A percentile compares a stretch with the other conserved stretches of the same genome.
Conservation (phyloP, 2,888 invertebrate species). For the Athetis lepigone region DNA sequence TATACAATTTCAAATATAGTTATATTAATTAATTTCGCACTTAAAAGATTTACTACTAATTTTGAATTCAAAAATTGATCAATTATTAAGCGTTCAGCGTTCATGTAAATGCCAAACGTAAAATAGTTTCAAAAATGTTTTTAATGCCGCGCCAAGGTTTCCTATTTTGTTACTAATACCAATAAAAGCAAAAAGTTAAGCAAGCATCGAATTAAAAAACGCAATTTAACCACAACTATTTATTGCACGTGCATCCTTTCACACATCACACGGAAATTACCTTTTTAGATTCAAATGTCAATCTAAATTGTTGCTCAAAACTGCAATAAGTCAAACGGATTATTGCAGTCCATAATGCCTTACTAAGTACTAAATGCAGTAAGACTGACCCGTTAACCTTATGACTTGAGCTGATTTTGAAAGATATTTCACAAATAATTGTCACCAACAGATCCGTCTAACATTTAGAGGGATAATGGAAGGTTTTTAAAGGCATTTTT, state of each 20-base stretch:
- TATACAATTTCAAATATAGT: no score
- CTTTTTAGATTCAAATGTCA: conserved; percentile 50
- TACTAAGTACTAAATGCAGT: conserved; percentile 27
- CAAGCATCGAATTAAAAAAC: conserved; percentile 19
- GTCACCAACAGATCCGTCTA: conserved; percentile 14
- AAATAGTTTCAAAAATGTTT: not conserved
- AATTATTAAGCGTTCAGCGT: no score
- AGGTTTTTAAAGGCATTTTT: no score
- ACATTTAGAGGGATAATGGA: not conserved
- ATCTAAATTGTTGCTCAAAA: conserved; percentile 11
- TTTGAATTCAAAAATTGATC: no score
- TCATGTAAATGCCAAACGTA: conserved; percentile 4
- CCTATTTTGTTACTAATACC: conserved; percentile 2
- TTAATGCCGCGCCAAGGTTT: not conserved
- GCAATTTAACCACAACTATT: conserved; percentile 30
- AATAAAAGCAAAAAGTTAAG: conserved; percentile 34
- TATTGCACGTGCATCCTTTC: conserved; percentile 40
- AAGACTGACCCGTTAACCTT: conserved; percentile 47
- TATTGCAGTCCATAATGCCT: conserved; percentile 21
- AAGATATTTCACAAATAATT: conserved; percentile 31
- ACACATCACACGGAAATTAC: conserved; percentile 43
- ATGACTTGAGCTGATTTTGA: conserved; percentile 19
- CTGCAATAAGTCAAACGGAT: conserved; percentile 24
- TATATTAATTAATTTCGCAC: no score
- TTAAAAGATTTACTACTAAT: no score